Conservation (phyloP, 2,113 vertebrate species). For the Engraulis encrasicolus region DNA sequence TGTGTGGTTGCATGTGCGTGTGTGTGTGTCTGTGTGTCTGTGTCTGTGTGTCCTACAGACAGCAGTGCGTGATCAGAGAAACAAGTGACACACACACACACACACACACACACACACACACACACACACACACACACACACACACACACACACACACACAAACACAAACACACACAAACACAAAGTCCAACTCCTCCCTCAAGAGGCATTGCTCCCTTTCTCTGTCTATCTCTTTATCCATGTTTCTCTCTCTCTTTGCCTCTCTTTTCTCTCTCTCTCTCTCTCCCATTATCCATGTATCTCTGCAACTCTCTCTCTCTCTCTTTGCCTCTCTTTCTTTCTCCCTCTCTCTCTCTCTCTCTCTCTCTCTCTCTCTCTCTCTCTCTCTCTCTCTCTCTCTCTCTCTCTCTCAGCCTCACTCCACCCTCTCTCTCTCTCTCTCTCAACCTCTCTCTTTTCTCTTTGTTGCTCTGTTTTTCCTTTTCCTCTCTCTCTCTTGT, state of each 20-base stretch:
- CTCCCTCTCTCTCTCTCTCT: background rate
- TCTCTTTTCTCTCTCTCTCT: background rate
- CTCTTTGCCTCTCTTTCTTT: background rate
- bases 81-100: conserved; percentile 39
- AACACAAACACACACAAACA: too few species aligned
- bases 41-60: conserved; percentile 47
- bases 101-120: too few species aligned
- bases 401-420: background rate
- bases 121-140: too few species aligned
- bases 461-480: too few species aligned
- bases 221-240: background rate
- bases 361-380: background rate
- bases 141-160: too few species aligned
- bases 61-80: conserved; percentile 53
- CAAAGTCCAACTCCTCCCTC: too few species aligned
- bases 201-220: background rate
- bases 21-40: conserved; percentile 13
- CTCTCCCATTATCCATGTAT: background rate
- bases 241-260: background rate
- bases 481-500: too few species aligned
- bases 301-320: background rate
- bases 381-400: background rate
- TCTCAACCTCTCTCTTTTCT: background rate
- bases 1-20: too few species aligned
- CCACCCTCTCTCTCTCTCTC: background rate